A percentile compares a stretch with the other conserved stretches of the same genome.
phyloP scores from a whole-genome alignment of 1,140 invertebrate genomes.

The Diorhabda sublineata region DNA sequence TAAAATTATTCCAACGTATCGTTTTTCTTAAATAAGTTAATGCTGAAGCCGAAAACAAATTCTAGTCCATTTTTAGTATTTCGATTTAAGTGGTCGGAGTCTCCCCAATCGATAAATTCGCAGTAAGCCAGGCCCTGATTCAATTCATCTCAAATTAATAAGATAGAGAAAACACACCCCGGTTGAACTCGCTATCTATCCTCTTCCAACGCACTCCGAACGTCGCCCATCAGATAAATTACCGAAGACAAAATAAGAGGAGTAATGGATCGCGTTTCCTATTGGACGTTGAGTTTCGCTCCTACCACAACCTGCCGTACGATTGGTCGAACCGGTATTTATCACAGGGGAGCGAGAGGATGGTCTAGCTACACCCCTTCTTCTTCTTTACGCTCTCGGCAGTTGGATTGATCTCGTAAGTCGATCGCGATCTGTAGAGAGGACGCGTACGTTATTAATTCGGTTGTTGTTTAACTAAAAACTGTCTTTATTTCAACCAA shows the following conservation, averaged over 20 bases:
- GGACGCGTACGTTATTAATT: background rate
- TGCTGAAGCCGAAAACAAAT: background rate
- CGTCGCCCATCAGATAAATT: conserved; percentile 10
- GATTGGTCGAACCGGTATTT: conserved; percentile 13
- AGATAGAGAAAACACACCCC: conserved; percentile 8
- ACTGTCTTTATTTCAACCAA: too few species aligned
- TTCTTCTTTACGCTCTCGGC: conserved; percentile 1
- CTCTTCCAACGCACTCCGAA: conserved; percentile 3
- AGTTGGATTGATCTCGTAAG: conserved; percentile 2
- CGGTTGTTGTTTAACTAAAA: too few species aligned
- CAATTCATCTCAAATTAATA: conserved; percentile 12
- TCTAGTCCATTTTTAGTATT: background rate
- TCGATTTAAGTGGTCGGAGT: background rate
- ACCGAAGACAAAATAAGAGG: conserved; percentile 14
- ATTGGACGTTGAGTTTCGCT: conserved; percentile 11
- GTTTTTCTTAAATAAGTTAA: background rate
- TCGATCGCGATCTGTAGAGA: background rate
- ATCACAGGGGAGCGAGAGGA: background rate
- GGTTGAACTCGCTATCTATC: background rate
- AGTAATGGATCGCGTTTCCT: background rate
- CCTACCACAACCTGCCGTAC: conserved; percentile 11
- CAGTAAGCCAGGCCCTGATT: conserved; percentile 4
- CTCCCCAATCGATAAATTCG: background rate
- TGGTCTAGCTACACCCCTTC: conserved; percentile 7
- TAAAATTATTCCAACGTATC: background rate